phyloP scores from a whole-genome alignment of 1,140 invertebrate species.

The Phymorhynchus buccinoides region DNA sequence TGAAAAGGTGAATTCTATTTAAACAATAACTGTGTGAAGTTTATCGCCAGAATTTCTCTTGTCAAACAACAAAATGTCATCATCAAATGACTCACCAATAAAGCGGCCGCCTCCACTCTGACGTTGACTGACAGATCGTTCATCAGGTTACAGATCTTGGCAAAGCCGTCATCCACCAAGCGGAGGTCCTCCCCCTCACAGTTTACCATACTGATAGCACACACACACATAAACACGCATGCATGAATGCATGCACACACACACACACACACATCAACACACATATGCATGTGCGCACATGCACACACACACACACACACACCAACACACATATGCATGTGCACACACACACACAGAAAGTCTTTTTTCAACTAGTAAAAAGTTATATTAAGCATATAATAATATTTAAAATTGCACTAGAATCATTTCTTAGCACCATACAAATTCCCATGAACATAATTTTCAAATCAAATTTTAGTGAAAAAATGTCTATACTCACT shows the following conservation, averaged over 20 bases:
- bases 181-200: conserved; percentile 76
- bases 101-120: conserved; percentile 73
- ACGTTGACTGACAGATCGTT: conserved; percentile 86
- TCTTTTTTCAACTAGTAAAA: neutral
- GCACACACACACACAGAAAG: too few relatives aligned
- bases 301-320: conserved; percentile 7
- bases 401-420: too few relatives aligned
- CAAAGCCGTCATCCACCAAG: conserved; percentile 96
- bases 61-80: neutral
- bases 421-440: too few relatives aligned
- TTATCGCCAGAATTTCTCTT: too few relatives aligned
- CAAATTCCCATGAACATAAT: too few relatives aligned
- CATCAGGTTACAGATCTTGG: conserved; percentile 92
- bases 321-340: too few relatives aligned
- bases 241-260: conserved; percentile 2
- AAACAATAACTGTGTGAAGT: too few relatives aligned
- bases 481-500: too few relatives aligned
- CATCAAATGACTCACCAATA: conserved; percentile 66
- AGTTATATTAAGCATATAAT: too few relatives aligned
- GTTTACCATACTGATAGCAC: conserved; percentile 63
- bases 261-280: too few relatives aligned
- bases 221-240: conserved; percentile 35
- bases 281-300: neutral
- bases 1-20: too few relatives aligned
- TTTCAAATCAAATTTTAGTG: too few relatives aligned